A percentile compares a stretch with the other conserved stretches of the same genome.
These are phyloP conservation scores for Linhomoeus sp. DNA, from an alignment of 2,888 invertebrate genomes.

Conservation along the genomic window DNA sequence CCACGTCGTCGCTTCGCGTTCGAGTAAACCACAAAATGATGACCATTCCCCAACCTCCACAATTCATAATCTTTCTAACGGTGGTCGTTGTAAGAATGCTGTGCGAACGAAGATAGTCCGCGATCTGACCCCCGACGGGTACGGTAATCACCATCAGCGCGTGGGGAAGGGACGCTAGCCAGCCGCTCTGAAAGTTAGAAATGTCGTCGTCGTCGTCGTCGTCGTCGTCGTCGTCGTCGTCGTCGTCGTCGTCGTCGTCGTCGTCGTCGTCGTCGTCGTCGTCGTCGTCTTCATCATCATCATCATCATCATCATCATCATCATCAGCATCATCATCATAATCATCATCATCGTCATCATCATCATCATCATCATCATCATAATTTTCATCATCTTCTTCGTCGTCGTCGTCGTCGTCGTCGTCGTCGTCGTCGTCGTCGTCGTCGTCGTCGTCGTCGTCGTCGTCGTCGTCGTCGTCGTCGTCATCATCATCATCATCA, in stretches of 20 bases:
- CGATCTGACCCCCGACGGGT: too few relatives aligned
- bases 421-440: not conserved
- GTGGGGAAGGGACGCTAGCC: slow-evolving; percentile 81
- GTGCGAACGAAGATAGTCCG: too few relatives aligned
- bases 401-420: not conserved
- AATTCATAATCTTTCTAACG: slow-evolving; percentile 89
- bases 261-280: not conserved
- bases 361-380: not conserved
- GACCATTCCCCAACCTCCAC: slow-evolving; percentile 44
- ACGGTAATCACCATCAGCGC: slow-evolving; percentile 89
- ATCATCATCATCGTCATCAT: too few relatives aligned
- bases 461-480: not conserved
- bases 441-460: not conserved
- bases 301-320: too few relatives aligned
- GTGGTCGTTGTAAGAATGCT: too few relatives aligned
- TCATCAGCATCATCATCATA: too few relatives aligned
- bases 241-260: not conserved
- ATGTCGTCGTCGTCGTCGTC: too few relatives aligned
- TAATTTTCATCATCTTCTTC: not conserved
- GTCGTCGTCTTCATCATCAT: too few relatives aligned
- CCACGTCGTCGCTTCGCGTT: not conserved
- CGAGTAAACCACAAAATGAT: not conserved
- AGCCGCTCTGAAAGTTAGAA: slow-evolving; percentile 54
- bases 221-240: too few relatives aligned
- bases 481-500: not conserved